Evolutionary conservation across 2,888 invertebrate species (phyloP).

Genomic region (Aphidius colemani): DNA sequence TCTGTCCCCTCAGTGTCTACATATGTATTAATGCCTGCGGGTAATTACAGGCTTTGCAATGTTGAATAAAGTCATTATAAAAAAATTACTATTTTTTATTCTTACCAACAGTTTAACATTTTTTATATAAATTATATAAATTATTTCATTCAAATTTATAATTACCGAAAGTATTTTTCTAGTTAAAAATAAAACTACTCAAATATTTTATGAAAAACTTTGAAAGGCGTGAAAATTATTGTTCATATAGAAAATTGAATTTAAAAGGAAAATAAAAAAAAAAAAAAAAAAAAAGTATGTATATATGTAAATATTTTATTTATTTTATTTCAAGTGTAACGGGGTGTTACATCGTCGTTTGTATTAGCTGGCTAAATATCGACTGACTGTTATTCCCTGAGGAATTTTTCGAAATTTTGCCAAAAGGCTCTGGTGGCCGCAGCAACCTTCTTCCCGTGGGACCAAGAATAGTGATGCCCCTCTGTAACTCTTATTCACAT

Average conservation of each 20-base stretch:
- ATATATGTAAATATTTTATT: not conserved
- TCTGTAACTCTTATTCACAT: not conserved
- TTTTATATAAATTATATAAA: no score
- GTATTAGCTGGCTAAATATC: conserved; percentile 52
- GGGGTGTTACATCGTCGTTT: conserved; percentile 16
- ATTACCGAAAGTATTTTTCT: no score
- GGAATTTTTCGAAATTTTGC: conserved; percentile 45
- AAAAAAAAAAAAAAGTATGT: no score
- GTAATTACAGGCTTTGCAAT: conserved; percentile 57
- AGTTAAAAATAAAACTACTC: no score
- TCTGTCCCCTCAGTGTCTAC: conserved; percentile 38
- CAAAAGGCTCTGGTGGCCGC: conserved; percentile 34
- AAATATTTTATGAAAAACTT: no score
- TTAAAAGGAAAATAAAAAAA: no score
- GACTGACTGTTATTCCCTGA: conserved; percentile 42
- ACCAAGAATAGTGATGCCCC: conserved; percentile 22
- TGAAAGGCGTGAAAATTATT: no score
- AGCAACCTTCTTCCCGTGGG: conserved; percentile 50
- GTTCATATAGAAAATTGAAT: no score
- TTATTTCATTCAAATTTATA: no score
- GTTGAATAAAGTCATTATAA: conserved; percentile 57
- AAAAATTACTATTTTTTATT: not conserved
- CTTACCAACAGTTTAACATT: no score
- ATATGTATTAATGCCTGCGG: conserved; percentile 42
- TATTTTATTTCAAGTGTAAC: not conserved